phyloP scores from a whole-genome alignment of 2,797 vertebrate species.

The Phoebastria nigripes region DNA sequence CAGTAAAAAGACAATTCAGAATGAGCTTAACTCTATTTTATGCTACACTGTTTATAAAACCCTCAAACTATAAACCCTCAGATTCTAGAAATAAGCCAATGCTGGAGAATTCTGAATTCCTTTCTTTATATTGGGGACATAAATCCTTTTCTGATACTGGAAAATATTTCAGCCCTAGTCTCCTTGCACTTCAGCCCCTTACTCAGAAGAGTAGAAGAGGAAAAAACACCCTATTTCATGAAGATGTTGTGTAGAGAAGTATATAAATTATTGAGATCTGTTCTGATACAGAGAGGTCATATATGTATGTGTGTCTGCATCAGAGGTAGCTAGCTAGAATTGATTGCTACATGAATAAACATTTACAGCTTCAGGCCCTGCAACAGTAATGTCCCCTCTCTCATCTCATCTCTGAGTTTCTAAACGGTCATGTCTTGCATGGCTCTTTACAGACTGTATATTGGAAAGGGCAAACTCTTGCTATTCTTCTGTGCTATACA shows the following conservation, averaged over 20 bases:
- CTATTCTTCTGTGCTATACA: not conserved
- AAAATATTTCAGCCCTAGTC: not conserved
- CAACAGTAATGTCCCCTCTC: not conserved
- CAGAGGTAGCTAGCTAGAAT: not conserved
- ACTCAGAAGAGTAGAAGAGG: not conserved
- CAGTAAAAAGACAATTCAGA: not conserved
- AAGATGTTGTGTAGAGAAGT: not conserved
- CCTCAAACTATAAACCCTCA: not conserved
- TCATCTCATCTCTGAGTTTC: not conserved
- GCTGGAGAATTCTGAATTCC: not conserved
- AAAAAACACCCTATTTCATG: not conserved
- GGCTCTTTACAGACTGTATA: not conserved
- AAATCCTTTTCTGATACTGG: not conserved
- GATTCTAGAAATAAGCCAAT: not conserved
- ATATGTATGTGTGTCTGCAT: not conserved
- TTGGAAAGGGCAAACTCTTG: not conserved
- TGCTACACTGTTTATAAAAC: not conserved
- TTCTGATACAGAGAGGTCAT: not conserved
- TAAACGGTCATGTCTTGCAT: not conserved
- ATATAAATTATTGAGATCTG: slow-evolving; percentile 22
- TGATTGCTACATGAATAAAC: slow-evolving; percentile 46
- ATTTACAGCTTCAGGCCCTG: slow-evolving; percentile 8
- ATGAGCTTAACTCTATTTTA: not conserved
- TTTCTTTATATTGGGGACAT: not conserved
- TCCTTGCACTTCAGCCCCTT: not conserved